These are phyloP conservation scores for Scaptomyza tumidula DNA, from an alignment of 2,888 invertebrate species.

Conservation along the genomic window DNA sequence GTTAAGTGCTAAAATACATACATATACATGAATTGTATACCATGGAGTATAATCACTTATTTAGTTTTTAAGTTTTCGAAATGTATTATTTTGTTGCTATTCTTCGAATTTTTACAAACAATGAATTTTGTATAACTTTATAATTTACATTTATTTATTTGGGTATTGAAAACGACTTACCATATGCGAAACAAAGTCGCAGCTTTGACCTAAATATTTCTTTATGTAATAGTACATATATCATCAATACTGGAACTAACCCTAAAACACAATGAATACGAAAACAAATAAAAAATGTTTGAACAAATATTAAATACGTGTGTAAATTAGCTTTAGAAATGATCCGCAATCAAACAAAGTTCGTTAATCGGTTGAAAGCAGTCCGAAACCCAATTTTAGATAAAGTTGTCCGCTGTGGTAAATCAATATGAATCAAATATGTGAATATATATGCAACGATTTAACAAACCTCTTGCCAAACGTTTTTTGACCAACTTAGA, in stretches of 20 bases:
- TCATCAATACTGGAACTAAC: background rate
- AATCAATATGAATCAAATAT: background rate
- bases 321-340: background rate
- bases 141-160: background rate
- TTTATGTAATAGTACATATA: background rate
- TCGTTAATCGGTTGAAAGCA: background rate
- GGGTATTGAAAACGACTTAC: slow-evolving; percentile 1
- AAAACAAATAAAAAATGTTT: slow-evolving; percentile 22
- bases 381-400: background rate
- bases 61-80: slow-evolving; percentile 10
- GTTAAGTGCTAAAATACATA: slow-evolving; percentile 8
- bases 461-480: background rate
- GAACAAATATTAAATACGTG: slow-evolving; percentile 9
- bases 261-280: slow-evolving; percentile 12
- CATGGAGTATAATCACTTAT: slow-evolving; percentile 1
- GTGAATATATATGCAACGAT: too few relatives aligned
- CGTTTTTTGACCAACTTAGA: background rate
- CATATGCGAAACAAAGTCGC: background rate
- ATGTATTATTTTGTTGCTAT: background rate
- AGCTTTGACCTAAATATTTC: background rate
- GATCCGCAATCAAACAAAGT: background rate
- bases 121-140: background rate
- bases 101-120: background rate
- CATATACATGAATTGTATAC: slow-evolving; percentile 12
- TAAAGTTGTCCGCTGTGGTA: background rate